Conservation (phyloP, 2,888 invertebrate genomes). For the Euphydryas editha region DNA sequence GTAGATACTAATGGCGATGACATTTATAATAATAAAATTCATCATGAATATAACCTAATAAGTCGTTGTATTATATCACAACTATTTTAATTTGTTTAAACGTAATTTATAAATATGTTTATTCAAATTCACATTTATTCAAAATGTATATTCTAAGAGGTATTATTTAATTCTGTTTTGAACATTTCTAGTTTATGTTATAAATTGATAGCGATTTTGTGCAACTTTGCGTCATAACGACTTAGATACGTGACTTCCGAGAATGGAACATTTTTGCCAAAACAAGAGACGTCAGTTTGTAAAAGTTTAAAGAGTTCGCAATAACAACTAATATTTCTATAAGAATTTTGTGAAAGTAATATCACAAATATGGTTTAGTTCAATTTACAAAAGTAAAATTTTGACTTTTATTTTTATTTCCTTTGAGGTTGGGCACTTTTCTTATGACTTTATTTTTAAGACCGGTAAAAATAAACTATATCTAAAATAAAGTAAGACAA, state of each 20-base stretch:
- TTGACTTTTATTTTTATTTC: too few relatives aligned
- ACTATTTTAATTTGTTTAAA: too few relatives aligned
- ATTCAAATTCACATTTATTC: not conserved
- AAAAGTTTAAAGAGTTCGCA: slow-evolving; percentile 44
- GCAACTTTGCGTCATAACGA: slow-evolving; percentile 46
- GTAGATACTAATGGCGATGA: too few relatives aligned
- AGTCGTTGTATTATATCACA: too few relatives aligned
- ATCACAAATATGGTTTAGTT: too few relatives aligned
- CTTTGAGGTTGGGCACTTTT: too few relatives aligned
- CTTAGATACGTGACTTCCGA: slow-evolving; percentile 43
- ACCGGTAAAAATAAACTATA: too few relatives aligned
- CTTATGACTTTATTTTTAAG: too few relatives aligned
- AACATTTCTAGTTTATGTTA: slow-evolving; percentile 42
- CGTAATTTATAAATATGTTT: not conserved
- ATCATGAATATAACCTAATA: too few relatives aligned
- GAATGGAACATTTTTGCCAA: slow-evolving; percentile 42
- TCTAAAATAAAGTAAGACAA: too few relatives aligned
- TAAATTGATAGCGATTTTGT: slow-evolving; percentile 45
- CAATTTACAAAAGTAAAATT: too few relatives aligned
- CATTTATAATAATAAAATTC: too few relatives aligned
- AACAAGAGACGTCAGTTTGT: slow-evolving; percentile 49
- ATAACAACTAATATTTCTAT: slow-evolving; percentile 15
- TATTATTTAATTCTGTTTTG: slow-evolving; percentile 37
- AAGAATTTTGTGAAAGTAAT: not conserved
- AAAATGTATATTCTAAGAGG: slow-evolving; percentile 3